Conservation (phyloP, 2,797 vertebrate genomes). For the Acanthornis magna region DNA sequence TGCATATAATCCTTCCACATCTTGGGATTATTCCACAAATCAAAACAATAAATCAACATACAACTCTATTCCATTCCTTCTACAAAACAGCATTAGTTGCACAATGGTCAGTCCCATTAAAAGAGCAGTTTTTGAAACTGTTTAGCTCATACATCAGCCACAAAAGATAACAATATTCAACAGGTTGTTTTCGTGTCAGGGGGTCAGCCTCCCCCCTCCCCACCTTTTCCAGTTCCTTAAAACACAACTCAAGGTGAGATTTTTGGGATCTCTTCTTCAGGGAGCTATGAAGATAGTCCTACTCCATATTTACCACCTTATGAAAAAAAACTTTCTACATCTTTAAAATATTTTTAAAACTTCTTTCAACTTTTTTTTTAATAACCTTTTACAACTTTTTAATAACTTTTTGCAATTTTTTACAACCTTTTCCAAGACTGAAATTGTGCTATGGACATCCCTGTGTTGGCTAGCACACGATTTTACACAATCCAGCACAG, state of each 20-base stretch:
- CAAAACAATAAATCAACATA: neutral
- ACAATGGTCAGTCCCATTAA: neutral
- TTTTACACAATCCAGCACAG: neutral
- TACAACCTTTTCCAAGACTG: neutral
- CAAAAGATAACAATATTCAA: neutral
- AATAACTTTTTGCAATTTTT: neutral
- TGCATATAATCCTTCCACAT: neutral
- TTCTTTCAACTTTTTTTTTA: neutral
- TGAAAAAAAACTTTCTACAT: neutral
- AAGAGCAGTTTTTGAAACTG: accelerated
- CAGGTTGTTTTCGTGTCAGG: neutral
- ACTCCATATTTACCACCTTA: neutral
- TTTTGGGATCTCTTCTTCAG: neutral
- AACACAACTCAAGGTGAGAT: neutral
- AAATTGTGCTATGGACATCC: neutral
- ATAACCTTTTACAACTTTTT: neutral
- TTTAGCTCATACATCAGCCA: neutral
- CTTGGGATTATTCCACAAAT: neutral
- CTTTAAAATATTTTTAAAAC: neutral
- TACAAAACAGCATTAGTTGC: neutral
- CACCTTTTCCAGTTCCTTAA: neutral
- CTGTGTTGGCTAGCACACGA: neutral
- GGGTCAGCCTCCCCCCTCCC: neutral
- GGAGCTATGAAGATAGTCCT: neutral
- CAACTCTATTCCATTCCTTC: neutral